Percentiles rank a stretch among this genome's conserved stretches.
phyloP scores from a whole-genome alignment of 1,140 invertebrate species.

The Battus philenor region DNA sequence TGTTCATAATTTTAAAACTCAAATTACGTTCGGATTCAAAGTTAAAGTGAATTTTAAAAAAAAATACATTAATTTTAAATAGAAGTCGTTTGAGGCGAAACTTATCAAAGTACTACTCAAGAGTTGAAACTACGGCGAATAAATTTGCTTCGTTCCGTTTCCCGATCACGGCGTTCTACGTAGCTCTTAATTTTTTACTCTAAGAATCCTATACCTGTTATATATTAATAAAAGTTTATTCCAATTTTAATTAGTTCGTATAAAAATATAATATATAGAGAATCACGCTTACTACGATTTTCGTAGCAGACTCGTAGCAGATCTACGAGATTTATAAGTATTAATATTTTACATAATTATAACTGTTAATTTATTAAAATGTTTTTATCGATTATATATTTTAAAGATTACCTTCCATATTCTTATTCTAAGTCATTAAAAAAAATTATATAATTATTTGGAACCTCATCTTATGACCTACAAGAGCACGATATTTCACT shows the following conservation, averaged over 20 bases:
- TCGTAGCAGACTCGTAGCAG: neutral
- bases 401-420: no score
- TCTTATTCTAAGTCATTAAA: neutral
- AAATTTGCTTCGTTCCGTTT: slow-evolving; percentile 4
- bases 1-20: neutral
- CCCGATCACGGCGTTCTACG: neutral
- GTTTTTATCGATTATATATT: no score
- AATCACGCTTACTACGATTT: neutral
- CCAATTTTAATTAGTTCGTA: no score
- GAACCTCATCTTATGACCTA: neutral
- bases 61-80: slow-evolving; percentile 14
- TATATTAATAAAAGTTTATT: no score
- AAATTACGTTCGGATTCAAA: slow-evolving; percentile 2
- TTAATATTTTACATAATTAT: no score
- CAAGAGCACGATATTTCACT: slow-evolving; percentile 26
- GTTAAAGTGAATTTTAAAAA: slow-evolving; percentile 7
- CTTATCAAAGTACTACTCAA: slow-evolving; percentile 11
- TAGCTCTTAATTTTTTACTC: neutral
- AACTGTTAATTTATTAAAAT: no score
- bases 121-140: slow-evolving; percentile 5
- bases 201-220: no score
- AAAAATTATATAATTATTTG: slow-evolving; percentile 2
- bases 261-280: neutral
- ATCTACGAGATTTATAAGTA: no score
- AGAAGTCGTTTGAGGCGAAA: slow-evolving; percentile 14